Evolutionary conservation across 1,140 invertebrate species (phyloP).

Genomic region (Drosophila orena): DNA sequence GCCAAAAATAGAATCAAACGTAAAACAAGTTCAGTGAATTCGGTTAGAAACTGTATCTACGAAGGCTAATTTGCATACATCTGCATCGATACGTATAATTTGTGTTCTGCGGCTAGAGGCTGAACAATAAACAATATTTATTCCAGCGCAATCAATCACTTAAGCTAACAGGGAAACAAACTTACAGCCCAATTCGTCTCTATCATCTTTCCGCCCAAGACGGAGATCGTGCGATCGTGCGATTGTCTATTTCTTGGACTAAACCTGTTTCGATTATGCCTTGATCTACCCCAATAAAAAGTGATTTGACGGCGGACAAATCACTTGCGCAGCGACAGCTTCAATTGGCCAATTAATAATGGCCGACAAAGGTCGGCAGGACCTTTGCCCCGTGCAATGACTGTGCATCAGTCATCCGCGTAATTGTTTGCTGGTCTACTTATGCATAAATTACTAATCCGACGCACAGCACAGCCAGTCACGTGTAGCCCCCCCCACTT

Average conservation of each 20-base stretch:
- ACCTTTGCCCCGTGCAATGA: conserved; percentile 11
- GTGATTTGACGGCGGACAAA: conserved; percentile 12
- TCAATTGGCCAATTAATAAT: conserved; percentile 19
- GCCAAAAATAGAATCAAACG: not conserved
- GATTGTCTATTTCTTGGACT: not conserved
- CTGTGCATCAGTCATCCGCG: conserved; percentile 18
- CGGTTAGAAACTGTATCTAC: not conserved
- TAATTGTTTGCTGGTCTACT: conserved; percentile 24
- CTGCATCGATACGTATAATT: not conserved
- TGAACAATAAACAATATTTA: not conserved
- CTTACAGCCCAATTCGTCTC: not conserved
- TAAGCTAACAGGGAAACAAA: not conserved
- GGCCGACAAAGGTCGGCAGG: not conserved
- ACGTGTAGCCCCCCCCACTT: conserved; percentile 27
- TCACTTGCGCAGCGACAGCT: not conserved
- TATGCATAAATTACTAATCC: conserved; percentile 39
- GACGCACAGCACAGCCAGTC: conserved; percentile 24
- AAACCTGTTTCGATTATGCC: conserved; percentile 16
- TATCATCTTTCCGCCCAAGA: not conserved
- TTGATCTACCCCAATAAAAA: conserved; percentile 39
- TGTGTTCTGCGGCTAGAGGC: not conserved
- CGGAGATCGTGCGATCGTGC: no score
- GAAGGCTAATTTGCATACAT: not conserved
- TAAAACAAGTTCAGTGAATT: conserved; percentile 7
- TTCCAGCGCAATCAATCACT: not conserved